Conservation (phyloP, 2,797 vertebrate species). For the Lophotriccus pileatus region DNA sequence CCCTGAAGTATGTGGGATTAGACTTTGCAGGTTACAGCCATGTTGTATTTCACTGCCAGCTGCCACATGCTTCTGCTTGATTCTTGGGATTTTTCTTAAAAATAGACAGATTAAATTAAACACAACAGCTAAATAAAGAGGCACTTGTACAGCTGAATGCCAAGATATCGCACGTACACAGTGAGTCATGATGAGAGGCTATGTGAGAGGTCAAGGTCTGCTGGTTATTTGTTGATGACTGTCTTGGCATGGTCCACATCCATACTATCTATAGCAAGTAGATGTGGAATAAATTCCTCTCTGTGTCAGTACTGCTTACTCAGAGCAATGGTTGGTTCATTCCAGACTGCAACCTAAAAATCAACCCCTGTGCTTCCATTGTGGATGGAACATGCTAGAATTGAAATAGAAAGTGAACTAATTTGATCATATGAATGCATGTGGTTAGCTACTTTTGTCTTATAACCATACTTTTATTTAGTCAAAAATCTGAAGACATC, state of each 20-base stretch:
- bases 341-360: neutral
- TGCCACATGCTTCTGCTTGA: neutral
- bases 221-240: neutral
- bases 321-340: neutral
- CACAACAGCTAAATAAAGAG: neutral
- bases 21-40: neutral
- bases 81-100: neutral
- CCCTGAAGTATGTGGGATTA: neutral
- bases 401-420: neutral
- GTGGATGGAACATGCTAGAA: neutral
- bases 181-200: neutral
- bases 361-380: neutral
- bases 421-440: neutral
- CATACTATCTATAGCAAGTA: neutral
- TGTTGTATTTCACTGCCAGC: neutral
- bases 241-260: neutral
- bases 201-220: neutral
- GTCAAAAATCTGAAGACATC: neutral
- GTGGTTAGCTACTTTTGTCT: neutral
- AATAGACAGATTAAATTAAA: neutral
- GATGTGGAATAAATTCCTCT: neutral
- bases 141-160: neutral
- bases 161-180: neutral
- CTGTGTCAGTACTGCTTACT: neutral
- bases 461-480: neutral